Evolutionary conservation across 2,888 invertebrate genomes (phyloP), one percentile per base, ranked within the genome.

Genomic region (Adela reaumurella): DNA sequence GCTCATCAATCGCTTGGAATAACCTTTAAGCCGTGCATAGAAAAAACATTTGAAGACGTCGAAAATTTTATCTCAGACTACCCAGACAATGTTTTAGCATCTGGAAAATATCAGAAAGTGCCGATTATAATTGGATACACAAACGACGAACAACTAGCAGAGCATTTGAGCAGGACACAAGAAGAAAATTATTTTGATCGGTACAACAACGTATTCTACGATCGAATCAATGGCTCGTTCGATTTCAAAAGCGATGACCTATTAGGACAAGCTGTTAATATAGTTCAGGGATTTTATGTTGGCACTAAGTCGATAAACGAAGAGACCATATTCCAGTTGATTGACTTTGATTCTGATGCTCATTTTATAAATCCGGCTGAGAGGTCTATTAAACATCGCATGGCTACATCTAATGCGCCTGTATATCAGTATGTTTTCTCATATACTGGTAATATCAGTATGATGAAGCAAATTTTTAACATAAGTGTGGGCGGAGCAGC

Each of bases 341-440:
- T 59, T 2, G 52, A 67, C 14, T 68, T 67, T 43, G 57, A 61
- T 49, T 64, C 69, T 0, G 73, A 72, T 55, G 62, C 59, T 6
- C 54, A 54, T 8, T 71, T 61, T 44, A 57, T 52, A 16, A 57
- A 67, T 52, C 66, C 70, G 1, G 51, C 57, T 2, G 61, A 64
- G 16, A 60, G 64, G 52, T 60, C 57, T 45, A 57, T 70, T 1
- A 48, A 52, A 3, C 63, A 59, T 45, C 67, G 57, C 52, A 47
- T 65, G 1, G 55, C 58, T 1, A 59, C 53, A 44, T 56, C 53
- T 8, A 62, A 60, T 2, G 52, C 53, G 0, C 48, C 57, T 3
- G 59, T 72, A 17, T 73, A 58, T 47, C 63, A 64, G 16, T 72
- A 71, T 20, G 52, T 68, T 53, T 73, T 73, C 56, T 57, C 63